phyloP scores from a whole-genome alignment of 1,140 invertebrate genomes.

The Pectinophora gossypiella region DNA sequence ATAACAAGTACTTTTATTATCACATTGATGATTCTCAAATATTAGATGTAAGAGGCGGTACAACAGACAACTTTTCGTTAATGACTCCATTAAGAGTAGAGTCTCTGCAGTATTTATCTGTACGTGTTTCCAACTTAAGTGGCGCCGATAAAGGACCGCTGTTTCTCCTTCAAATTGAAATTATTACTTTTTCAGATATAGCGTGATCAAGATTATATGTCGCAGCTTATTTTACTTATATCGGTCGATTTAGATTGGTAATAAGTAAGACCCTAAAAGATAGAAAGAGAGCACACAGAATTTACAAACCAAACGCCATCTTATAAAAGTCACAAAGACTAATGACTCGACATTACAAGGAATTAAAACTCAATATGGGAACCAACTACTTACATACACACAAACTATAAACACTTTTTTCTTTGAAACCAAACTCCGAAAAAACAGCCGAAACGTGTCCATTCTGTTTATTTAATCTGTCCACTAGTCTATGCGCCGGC shows the following conservation, averaged over 20 bases:
- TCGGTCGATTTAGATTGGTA: too few relatives aligned
- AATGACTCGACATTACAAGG: too few relatives aligned
- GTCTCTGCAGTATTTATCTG: background rate
- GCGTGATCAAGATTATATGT: too few relatives aligned
- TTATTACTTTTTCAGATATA: too few relatives aligned
- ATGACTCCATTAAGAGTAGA: background rate
- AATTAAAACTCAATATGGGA: too few relatives aligned
- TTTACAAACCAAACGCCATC: too few relatives aligned
- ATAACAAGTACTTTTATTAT: background rate
- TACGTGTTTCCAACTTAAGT: background rate
- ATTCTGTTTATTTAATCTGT: constrained; percentile 51
- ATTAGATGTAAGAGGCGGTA: background rate
- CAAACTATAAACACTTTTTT: too few relatives aligned
- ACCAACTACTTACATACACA: too few relatives aligned
- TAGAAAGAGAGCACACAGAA: too few relatives aligned
- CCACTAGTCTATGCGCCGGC: constrained; percentile 40
- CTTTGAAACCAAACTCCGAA: constrained; percentile 11
- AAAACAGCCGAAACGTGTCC: constrained; percentile 31
- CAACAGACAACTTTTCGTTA: background rate
- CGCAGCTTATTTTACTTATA: too few relatives aligned
- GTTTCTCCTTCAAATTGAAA: background rate
- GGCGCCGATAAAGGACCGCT: background rate
- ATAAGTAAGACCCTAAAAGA: too few relatives aligned
- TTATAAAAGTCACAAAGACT: too few relatives aligned
- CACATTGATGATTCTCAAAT: background rate